phyloP scores from a whole-genome alignment of 2,113 vertebrate species.

The Pampusana beccarii region DNA sequence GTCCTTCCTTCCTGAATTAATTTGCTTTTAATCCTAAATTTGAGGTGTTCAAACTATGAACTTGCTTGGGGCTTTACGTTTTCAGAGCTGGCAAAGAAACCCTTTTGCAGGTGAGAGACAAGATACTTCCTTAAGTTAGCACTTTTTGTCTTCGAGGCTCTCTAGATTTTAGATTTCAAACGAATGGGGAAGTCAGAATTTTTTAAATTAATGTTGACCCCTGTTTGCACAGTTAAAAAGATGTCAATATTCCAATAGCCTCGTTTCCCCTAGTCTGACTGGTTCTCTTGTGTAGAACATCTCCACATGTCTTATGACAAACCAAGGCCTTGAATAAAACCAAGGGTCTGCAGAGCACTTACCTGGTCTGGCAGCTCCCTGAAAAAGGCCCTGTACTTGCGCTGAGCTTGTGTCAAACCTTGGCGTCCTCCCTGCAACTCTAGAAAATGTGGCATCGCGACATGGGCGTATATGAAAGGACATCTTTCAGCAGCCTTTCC shows the following conservation, averaged over 20 bases:
- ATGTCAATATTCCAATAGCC: background rate
- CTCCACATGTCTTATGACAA: background rate
- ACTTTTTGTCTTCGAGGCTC: rapidly evolving
- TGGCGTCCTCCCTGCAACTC: background rate
- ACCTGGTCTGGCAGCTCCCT: background rate
- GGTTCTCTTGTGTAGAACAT: background rate
- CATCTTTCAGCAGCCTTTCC: background rate
- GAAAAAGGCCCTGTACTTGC: background rate
- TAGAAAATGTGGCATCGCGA: background rate
- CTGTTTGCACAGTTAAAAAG: background rate
- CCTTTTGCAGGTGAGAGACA: background rate
- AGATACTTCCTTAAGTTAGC: background rate
- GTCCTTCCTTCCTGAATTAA: background rate
- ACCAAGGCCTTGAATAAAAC: background rate
- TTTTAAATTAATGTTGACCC: background rate
- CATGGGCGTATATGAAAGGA: rapidly evolving
- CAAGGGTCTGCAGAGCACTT: background rate
- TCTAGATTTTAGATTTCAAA: background rate
- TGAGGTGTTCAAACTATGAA: background rate
- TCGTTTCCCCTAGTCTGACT: background rate
- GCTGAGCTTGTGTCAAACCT: background rate
- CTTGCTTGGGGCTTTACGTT: background rate
- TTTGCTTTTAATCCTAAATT: background rate
- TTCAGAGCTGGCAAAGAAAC: background rate
- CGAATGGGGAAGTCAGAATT: background rate